Conservation (phyloP, 2,888 invertebrate species). For the Podabrus alpinus region DNA sequence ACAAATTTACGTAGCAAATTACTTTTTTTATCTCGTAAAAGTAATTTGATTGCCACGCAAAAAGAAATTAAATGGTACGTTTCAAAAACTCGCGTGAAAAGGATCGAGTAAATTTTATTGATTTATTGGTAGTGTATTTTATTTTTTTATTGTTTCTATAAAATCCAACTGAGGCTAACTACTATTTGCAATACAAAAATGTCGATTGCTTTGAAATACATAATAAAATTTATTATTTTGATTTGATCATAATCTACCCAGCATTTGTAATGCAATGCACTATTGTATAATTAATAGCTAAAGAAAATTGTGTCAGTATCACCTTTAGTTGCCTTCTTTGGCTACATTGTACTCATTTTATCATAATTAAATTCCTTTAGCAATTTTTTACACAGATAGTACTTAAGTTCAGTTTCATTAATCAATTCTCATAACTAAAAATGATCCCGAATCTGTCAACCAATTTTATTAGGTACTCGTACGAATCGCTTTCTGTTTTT, state of each 20-base stretch:
- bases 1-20: no score
- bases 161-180: not conserved
- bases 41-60: no score
- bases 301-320: not conserved
- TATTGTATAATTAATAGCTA: not conserved
- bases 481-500: not conserved
- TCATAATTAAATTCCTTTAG: not conserved
- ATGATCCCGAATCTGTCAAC: not conserved
- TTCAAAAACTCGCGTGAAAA: not conserved
- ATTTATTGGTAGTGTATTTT: not conserved
- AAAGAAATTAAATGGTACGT: no score
- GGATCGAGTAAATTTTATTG: not conserved
- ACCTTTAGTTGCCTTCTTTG: not conserved
- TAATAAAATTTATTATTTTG: not conserved
- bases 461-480: not conserved
- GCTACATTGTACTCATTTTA: not conserved
- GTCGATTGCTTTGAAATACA: not conserved
- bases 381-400: not conserved
- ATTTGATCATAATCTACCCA: not conserved
- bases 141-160: not conserved
- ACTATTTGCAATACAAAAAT: not conserved
- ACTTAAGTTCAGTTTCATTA: not conserved
- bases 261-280: not conserved
- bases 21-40: no score
- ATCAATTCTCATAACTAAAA: not conserved